Evolutionary conservation across 2,113 vertebrate species (phyloP), one percentile per base, ranked within the genome.

Genomic region (Anolis carolinensis): DNA sequence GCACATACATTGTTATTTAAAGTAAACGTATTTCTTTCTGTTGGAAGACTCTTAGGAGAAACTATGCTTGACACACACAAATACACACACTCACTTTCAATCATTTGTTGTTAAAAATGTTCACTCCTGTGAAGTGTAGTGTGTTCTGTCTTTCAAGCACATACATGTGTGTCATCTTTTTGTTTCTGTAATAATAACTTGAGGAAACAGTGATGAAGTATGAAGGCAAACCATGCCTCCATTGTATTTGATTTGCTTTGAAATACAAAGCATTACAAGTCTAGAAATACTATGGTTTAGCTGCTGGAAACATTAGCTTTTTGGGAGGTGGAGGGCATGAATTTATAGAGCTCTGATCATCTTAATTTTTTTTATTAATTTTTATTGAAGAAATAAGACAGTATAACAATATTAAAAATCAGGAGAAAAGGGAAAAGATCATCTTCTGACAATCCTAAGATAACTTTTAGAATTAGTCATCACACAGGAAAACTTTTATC

Each of bases 1-100:
- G 34, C 72, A 88, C 83, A 52, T 82, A 13, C 44, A 34, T 87
- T 76, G 82, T 74, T 79, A 80, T 48, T 14, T 52, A 73, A 76
- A 82, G 77, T 8, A 1, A 77, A 30, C 5, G 73, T 82, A 88
- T 79, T 87, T 67, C 20, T 63, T 68, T 86, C 80, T 87, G 75
- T 71, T 80, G 13, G 20, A 63, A 20, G 39, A 23, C 50, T 79
- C 65, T 62, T 14, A 16, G 72, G 65, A 88, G 86, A 89, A 93
- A 55, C 52, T 63, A 75, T 2, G 0, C 4, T 1, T 16, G 9
- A 67, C 65, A 67, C 65, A 67, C 23, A 27, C 65, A 25, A 5
- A 67, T 25, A 63, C 3, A 63, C 62, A 63, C 62, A 63, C 62
- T 21, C 23, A 63, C 5, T 8, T 55, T 14, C 52, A 55, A 55